These are phyloP conservation scores for Odocoileus hemionus DNA, from an alignment of 2,113 vertebrate species.

Conservation along the genomic window DNA sequence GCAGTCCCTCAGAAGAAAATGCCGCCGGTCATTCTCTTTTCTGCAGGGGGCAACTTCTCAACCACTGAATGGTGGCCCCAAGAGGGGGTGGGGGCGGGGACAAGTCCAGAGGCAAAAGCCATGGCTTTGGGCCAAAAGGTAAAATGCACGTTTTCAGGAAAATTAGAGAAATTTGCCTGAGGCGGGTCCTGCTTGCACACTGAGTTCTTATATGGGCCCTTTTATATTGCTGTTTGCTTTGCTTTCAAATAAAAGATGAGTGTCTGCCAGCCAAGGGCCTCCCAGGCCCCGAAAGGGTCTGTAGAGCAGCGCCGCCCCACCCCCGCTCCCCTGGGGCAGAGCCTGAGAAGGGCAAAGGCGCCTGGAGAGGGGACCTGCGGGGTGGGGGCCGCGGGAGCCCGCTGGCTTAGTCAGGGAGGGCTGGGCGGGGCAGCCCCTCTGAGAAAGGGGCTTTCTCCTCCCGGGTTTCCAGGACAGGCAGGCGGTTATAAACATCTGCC, in stretches of 20 bases:
- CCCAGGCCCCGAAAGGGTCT: background rate
- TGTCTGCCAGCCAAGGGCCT: constrained; percentile 23
- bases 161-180: constrained; percentile 71
- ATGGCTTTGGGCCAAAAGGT: constrained; percentile 73
- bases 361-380: rapidly evolving
- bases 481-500: background rate
- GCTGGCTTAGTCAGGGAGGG: background rate
- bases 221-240: constrained; percentile 66
- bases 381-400: background rate
- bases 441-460: background rate
- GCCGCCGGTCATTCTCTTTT: constrained; percentile 65
- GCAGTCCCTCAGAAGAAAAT: constrained; percentile 65
- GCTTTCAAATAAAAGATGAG: constrained; percentile 68
- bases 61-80: constrained; percentile 51
- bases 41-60: constrained; percentile 66
- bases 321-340: constrained; percentile 16
- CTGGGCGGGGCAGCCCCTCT: background rate
- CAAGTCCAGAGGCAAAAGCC: constrained; percentile 61
- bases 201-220: constrained; percentile 66
- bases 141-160: constrained; percentile 75
- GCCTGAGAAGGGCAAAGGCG: background rate
- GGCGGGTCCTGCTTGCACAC: constrained; percentile 59
- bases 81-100: background rate
- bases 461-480: background rate
- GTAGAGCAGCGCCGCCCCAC: background rate